These are phyloP conservation scores for Anthopleura xanthogrammica DNA, from an alignment of 92 coral and sea anemone genomes.

Conservation along the genomic window DNA sequence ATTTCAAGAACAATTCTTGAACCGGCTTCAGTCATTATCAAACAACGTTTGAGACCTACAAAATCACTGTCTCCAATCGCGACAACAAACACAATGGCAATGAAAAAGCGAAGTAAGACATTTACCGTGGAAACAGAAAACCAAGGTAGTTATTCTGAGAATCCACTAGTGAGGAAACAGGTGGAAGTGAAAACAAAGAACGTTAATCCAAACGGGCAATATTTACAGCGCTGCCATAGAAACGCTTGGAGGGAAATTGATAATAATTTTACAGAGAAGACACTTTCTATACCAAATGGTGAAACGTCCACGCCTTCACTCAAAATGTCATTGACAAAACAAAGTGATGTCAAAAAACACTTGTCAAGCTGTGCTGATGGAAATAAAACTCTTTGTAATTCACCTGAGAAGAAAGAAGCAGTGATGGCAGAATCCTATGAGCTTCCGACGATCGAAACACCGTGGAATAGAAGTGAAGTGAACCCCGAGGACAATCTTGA, in stretches of 20 bases:
- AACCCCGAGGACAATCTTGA: not conserved
- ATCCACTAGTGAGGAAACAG: not conserved
- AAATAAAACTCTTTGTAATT: not conserved
- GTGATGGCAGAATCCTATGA: not conserved
- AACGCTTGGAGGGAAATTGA: constrained; percentile 38
- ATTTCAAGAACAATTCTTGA: constrained; percentile 42
- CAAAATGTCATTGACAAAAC: not conserved
- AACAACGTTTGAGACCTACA: not conserved
- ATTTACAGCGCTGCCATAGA: constrained; percentile 19
- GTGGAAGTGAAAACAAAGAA: constrained; percentile 1
- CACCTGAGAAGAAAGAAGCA: not conserved
- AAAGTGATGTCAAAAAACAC: not conserved
- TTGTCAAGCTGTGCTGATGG: not conserved
- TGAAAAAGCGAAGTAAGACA: not conserved
- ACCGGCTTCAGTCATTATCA: not conserved
- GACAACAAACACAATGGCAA: not conserved
- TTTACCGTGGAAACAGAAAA: not conserved
- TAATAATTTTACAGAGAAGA: not conserved
- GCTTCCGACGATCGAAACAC: not conserved
- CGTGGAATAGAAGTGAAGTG: not conserved
- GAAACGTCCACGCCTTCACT: not conserved
- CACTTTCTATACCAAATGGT: not conserved
- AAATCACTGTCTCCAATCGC: constrained; percentile 6
- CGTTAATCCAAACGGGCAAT: constrained; percentile 1
- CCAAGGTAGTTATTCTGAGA: not conserved